These are phyloP conservation scores for Pedionomus torquatus DNA, from an alignment of 2,113 vertebrate species.

Conservation along the genomic window DNA sequence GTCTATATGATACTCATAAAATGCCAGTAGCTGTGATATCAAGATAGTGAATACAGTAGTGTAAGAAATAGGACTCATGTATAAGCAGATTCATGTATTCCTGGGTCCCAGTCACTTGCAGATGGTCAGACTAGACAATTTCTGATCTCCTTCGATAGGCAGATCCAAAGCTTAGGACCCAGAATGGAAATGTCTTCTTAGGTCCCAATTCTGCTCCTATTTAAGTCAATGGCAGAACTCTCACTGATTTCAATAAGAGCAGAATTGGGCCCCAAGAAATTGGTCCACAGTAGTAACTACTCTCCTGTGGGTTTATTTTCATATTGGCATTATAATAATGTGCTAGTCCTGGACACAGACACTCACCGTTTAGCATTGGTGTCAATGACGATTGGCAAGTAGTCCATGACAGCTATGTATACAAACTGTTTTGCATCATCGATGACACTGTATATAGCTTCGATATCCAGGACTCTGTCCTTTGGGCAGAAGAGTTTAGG, in stretches of 20 bases:
- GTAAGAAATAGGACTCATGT: neutral
- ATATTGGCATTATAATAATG: neutral
- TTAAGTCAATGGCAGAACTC: constrained; percentile 64
- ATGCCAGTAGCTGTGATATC: neutral
- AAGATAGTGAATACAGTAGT: neutral
- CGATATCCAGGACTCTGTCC: constrained; percentile 88
- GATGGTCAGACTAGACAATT: neutral
- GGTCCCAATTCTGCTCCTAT: constrained; percentile 66
- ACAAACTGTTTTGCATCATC: constrained; percentile 87
- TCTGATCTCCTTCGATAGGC: constrained; percentile 29
- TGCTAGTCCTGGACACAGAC: neutral
- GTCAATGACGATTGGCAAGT: constrained; percentile 85
- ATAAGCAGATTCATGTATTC: neutral
- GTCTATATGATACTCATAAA: neutral
- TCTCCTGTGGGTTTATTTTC: neutral
- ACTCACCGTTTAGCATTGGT: constrained; percentile 78
- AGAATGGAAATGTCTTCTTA: constrained; percentile 38
- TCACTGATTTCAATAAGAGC: constrained; percentile 67
- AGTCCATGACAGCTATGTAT: constrained; percentile 91
- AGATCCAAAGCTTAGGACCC: constrained; percentile 29
- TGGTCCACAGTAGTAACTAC: neutral
- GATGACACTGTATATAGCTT: constrained; percentile 92
- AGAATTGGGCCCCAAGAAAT: constrained; percentile 67
- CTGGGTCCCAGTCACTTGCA: neutral
- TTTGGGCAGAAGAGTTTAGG: constrained; percentile 91